These are phyloP conservation scores for Hippolais icterina DNA, from an alignment of 2,113 vertebrate genomes.

Conservation along the genomic window DNA sequence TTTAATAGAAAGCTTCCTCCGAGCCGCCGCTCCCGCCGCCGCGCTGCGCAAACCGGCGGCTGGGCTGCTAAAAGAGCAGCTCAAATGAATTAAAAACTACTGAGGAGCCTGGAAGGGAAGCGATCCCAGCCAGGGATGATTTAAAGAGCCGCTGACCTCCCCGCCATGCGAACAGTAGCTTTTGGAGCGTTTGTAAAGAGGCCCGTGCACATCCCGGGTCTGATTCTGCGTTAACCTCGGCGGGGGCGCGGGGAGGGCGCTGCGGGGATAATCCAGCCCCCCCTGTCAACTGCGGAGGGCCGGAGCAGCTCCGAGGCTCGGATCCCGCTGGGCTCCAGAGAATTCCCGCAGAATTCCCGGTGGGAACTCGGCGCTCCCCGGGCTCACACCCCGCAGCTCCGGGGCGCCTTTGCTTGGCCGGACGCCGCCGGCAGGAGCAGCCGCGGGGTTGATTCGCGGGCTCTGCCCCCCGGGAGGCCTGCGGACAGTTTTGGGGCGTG, in stretches of 20 bases:
- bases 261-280: too few species aligned
- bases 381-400: rapidly evolving
- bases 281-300: too few species aligned
- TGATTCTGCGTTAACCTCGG: background rate
- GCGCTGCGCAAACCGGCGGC: background rate
- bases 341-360: too few species aligned
- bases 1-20: constrained; percentile 72
- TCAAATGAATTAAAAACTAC: constrained; percentile 51
- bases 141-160: constrained; percentile 51
- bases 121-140: constrained; percentile 8
- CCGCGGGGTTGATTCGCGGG: background rate
- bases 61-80: constrained; percentile 31
- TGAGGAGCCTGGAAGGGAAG: constrained; percentile 13
- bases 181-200: background rate
- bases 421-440: background rate
- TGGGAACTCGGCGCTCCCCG: too few species aligned
- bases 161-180: background rate
- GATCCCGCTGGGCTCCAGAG: too few species aligned
- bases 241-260: background rate
- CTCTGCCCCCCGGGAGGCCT: background rate
- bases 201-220: background rate
- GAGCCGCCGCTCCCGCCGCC: constrained; percentile 12
- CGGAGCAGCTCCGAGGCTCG: background rate
- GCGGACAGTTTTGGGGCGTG: rapidly evolving
- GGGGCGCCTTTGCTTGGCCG: rapidly evolving